Base-by-base conservation (phyloP, 1,140 invertebrate species). In the Drosophila leontia region DNA sequence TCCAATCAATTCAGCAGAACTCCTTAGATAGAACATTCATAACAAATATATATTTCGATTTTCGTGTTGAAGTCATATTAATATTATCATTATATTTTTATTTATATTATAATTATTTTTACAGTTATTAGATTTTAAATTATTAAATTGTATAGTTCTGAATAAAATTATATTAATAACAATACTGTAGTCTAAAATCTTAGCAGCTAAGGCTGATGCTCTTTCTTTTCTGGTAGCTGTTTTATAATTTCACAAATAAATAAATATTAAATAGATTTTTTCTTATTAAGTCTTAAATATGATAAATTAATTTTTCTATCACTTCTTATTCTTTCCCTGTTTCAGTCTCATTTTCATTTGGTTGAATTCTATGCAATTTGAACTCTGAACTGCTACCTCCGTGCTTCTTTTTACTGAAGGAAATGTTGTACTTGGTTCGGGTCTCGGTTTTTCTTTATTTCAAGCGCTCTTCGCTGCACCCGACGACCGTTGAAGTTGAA, bases 401-500 rank as follows among this genome's bases (percentile, higher is more conserved):
- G 11, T 13, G 35, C 3, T 26, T 41, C 29, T 6, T 19, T 35
- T 11, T 29, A 23, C n/a, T 41, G 29, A 51, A 41, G 61, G 61
- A 70, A 29, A 57, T 70, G 23, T 45, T 70, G 44, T 56, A 71
- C 23, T 39, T 71, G 37, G 29, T 35, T 50, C 44, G 44, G 32
- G 9, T 45, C 63, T 70, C 34, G 50, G 32, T 68, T 74, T 74
- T 39, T 58, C 53, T 37, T 56, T 50, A 32, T 57, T 61, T 80
- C 63, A 87, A 87, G 83, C 77, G 67, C 84, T 68, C 83, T 87
- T 80, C 53, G 63, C 55, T 62, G 67, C 60, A 53, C 55, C 55
- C 61, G 77, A 82, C 75, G 69, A 62, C 75, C 55, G 84, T 59
- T 87, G 80, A 85, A 85, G 82, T 85, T 85, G 82, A 88, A 87